Evolutionary conservation across 2,888 invertebrate species (phyloP), one percentile per base, ranked within the genome.

Genomic region (Dione juno): DNA sequence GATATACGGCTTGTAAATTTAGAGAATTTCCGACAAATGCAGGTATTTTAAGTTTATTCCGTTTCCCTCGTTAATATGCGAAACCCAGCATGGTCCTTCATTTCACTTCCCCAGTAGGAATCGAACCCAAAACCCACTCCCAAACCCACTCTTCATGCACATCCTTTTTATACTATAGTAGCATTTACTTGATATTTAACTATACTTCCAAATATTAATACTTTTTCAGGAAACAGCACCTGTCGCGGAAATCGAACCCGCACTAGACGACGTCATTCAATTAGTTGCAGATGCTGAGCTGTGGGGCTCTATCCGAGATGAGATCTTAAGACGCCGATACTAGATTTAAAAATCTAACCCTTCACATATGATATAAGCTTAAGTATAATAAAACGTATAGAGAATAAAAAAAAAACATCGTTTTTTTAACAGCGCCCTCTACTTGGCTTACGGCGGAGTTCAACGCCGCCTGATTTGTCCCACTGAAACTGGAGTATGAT

Each of bases 311-410:
- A 28, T 61, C 21, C 43, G 28, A 11, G 45, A 61, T 45, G 61
- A 61, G 3, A 28, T 61, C n/a, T 61, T 45, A 43, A 61, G 45
- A 35, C 61, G 45, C 37, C 37, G 37, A 57, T 40, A 57, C 37
- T 16, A 57, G 10, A 37, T 0, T n/a, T 16, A 57, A 57, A 7
- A 37, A 10, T 35, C 10, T 37, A 54, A 54, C 16, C 16, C 52
- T 40, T 5, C 37, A 21, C 6, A 40, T 37, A 6, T 11, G 16
- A 40, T 37, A 5, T 16, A 11, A 10, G 1, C 57, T 5, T 16
- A 21, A 11, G 9, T 50, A 16, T 37, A 57, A 16, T 57, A 57
- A 57, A 57, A 28, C 13, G 37, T 57, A 57, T 40, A 37, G 37
- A n/a, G n/a, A n/a, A 57, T 57, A 10, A 11, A 40, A 37, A 40